A percentile compares a stretch with the other conserved stretches of the same genome.
Conservation (phyloP, 2,888 invertebrate genomes). For the Blomia tropicalis region DNA sequence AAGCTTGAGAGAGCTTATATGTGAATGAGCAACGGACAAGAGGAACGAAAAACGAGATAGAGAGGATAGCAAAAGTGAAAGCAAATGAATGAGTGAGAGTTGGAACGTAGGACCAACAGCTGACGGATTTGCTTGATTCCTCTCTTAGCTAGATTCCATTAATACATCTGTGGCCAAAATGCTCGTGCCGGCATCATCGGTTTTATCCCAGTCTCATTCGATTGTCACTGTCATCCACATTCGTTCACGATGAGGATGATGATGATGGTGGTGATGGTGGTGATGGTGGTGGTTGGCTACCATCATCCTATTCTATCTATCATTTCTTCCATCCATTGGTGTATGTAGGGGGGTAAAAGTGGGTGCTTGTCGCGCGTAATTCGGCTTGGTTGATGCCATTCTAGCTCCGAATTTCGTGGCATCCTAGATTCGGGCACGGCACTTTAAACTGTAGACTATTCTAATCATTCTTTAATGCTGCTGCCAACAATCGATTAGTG, state of each 20-base stretch:
- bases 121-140: constrained; percentile 10
- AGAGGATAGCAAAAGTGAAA: background rate
- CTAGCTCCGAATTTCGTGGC: background rate
- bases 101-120: background rate
- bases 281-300: background rate
- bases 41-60: too few species aligned
- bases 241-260: background rate
- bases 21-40: background rate
- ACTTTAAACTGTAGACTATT: background rate
- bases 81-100: background rate
- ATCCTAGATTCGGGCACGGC: background rate
- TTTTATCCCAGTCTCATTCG: constrained; percentile 1
- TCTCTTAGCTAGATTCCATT: constrained; percentile 4
- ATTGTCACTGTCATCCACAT: constrained; percentile 9
- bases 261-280: background rate
- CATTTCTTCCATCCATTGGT: too few species aligned
- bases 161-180: background rate
- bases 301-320: too few species aligned
- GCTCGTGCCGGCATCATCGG: too few species aligned
- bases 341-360: too few species aligned
- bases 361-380: background rate
- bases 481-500: constrained; percentile 10
- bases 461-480: constrained; percentile 15
- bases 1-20: constrained; percentile 3
- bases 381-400: background rate